Percentiles rank a stretch among this genome's conserved stretches.
phyloP scores from a whole-genome alignment of 2,113 vertebrate species.

The Cinclus mexicanus region DNA sequence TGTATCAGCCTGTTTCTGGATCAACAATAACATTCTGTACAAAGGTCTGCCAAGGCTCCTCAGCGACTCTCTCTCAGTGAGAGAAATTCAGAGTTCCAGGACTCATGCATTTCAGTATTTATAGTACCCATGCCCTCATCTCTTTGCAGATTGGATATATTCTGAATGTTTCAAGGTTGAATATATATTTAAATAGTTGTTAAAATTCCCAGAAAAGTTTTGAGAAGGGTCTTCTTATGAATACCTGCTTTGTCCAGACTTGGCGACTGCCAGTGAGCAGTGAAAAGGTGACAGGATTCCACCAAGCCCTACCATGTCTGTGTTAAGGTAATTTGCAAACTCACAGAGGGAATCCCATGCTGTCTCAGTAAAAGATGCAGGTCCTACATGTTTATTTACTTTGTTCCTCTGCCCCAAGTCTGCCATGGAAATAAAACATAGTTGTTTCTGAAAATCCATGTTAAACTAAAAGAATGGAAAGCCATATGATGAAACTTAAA shows the following conservation, averaged over 20 bases:
- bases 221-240: not conserved
- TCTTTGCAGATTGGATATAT: not conserved
- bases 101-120: not conserved
- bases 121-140: not conserved
- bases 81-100: not conserved
- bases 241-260: not conserved
- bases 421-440: not conserved
- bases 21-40: not conserved
- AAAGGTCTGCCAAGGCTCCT: not conserved
- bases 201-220: not conserved
- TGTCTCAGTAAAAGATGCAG: not conserved
- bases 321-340: not conserved
- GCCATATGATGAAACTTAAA: not conserved
- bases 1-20: not conserved
- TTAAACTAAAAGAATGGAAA: not conserved
- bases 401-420: not conserved
- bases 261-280: not conserved
- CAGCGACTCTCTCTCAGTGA: not conserved
- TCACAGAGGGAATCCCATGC: not conserved
- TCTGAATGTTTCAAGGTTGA: not conserved
- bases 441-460: not conserved
- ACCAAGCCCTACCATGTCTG: accelerated
- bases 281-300: not conserved
- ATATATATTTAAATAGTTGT: not conserved
- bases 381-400: not conserved